Conservation (phyloP, 2,888 invertebrate species). For the Oscheius myriophilus region DNA sequence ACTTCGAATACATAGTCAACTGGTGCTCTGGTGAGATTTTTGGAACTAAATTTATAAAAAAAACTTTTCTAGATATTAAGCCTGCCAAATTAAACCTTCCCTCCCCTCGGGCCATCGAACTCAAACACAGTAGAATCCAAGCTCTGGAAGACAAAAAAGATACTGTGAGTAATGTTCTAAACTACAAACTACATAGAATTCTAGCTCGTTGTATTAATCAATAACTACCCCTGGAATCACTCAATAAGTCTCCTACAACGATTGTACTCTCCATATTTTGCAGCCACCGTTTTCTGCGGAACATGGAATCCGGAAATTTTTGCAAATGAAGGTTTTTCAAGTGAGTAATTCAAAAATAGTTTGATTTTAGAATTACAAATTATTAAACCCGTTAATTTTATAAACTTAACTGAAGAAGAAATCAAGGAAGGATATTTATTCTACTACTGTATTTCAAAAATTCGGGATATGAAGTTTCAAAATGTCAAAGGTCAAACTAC, state of each 20-base stretch:
- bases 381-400: too few relatives aligned
- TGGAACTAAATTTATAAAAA: background rate
- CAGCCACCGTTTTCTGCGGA: conserved; percentile 16
- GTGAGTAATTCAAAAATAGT: too few relatives aligned
- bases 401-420: too few relatives aligned
- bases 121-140: background rate
- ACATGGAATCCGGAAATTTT: too few relatives aligned
- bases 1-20: too few relatives aligned
- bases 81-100: background rate
- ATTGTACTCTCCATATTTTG: conserved; percentile 22
- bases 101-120: background rate
- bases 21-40: background rate
- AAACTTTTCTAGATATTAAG: too few relatives aligned
- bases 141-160: background rate
- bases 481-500: too few relatives aligned
- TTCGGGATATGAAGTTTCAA: too few relatives aligned
- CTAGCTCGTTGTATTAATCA: conserved; percentile 8
- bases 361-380: too few relatives aligned
- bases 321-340: too few relatives aligned
- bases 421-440: too few relatives aligned
- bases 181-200: background rate
- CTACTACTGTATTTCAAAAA: too few relatives aligned
- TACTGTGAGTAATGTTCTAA: conserved; percentile 9
- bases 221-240: conserved; percentile 6
- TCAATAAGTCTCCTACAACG: conserved; percentile 21